Percentiles rank a stretch among this genome's conserved stretches.
Evolutionary conservation across 2,888 invertebrate species (phyloP).

Genomic region (Zaprionus obscuricornis): DNA sequence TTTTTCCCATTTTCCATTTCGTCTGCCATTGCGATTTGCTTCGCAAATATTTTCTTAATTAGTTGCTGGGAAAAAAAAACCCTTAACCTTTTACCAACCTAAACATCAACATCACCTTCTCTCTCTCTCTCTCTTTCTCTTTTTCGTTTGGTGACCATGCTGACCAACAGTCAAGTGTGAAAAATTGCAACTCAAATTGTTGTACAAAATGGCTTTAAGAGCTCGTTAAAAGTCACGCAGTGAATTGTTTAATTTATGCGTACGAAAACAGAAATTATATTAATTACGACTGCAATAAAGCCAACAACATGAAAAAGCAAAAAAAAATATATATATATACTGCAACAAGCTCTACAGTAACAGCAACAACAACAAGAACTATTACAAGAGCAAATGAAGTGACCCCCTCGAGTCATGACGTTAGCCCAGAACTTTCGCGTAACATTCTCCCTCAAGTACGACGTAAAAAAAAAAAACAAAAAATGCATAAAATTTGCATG

Average conservation of each 20-base stretch:
- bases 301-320: constrained; percentile 37
- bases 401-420: constrained; percentile 29
- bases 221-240: constrained; percentile 77
- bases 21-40: constrained; percentile 56
- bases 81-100: constrained; percentile 16
- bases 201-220: constrained; percentile 74
- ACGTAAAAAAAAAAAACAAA: constrained; percentile 29
- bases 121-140: neutral
- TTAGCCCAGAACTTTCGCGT: constrained; percentile 20
- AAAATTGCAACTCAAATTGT: constrained; percentile 74
- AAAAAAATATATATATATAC: no score
- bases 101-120: neutral
- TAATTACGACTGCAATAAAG: constrained; percentile 66
- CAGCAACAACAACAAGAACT: constrained; percentile 5
- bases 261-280: constrained; percentile 75
- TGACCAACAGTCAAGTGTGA: constrained; percentile 74
- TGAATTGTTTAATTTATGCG: constrained; percentile 74
- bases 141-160: neutral
- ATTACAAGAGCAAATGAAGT: constrained; percentile 12
- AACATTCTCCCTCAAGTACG: constrained; percentile 33
- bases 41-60: constrained; percentile 74
- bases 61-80: constrained; percentile 46
- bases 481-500: constrained; percentile 73
- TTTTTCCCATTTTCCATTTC: constrained; percentile 25
- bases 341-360: constrained; percentile 35